Evolutionary conservation across 1,140 invertebrate species (phyloP), one percentile per base, ranked within the genome.

Genomic region (Sweltsa coloradensis): DNA sequence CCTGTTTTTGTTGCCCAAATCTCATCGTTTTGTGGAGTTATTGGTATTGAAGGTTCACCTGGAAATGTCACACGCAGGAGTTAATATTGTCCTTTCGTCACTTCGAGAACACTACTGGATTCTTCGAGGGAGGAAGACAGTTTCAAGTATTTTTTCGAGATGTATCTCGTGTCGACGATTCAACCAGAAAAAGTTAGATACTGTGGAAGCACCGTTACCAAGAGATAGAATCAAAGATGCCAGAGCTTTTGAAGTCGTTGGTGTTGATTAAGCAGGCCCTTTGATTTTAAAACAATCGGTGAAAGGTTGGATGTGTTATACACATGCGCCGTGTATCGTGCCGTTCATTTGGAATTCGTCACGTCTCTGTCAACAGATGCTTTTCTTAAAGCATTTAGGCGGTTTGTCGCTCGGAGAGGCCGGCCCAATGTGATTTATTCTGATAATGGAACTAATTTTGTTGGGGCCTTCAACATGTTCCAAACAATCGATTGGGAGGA

Each of bases 371-470:
- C 54, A 1, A 58, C 57, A 7, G 49, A 55, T n/a, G 37, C 24
- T 18, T 64, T 63, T 53, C 25, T 63, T 2, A 42, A 53, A 34
- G 56, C 51, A 2, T 51, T 64, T 4, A 29, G 59, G 14, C 41
- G 61, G 39, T 66, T 66, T 47, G 49, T 63, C 9, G 55, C 55
- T n/a, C 37, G 57, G 37, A 50, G 59, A 49, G 60, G 61, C 24
- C 44, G 57, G 47, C 63, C 60, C 3, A 34, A 31, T 1, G 54
- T 54, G 0, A 58, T 71, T 6, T 68, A 59, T 37, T 62, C 54
- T 31, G 63, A 70, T n/a, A 67, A 69, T 45, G 66, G 60, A 1
- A 61, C 53, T 6, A 67, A 62, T 50, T 66, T 65, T 43, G 43
- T 39, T 7, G 55, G 57, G 3, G 42, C 53, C 19, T 40, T 48